Conservation (phyloP, 2,113 vertebrate species). For the Microcebus griseorufus region DNA sequence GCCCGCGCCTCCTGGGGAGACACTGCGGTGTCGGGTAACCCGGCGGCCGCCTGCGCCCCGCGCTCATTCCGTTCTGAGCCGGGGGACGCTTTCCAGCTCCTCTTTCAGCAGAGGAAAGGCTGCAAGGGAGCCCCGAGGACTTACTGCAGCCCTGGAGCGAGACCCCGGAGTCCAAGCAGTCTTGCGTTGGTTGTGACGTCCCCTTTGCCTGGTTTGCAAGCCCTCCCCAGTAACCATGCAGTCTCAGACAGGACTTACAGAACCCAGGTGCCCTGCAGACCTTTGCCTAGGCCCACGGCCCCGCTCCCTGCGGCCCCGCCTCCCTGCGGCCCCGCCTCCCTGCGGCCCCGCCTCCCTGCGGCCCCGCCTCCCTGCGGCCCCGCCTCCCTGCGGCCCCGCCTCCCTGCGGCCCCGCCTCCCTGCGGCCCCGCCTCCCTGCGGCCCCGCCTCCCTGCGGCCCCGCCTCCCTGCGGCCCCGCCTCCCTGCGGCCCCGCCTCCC, state of each 20-base stretch:
- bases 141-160: background rate
- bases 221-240: background rate
- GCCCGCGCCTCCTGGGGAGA: slow-evolving; percentile 88
- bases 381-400: too few species aligned
- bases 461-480: too few species aligned
- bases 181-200: background rate
- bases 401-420: too few species aligned
- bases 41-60: rapidly evolving
- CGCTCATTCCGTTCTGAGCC: rapidly evolving
- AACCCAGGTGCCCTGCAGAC: background rate
- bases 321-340: too few species aligned
- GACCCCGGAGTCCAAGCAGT: background rate
- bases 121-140: background rate
- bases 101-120: background rate
- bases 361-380: too few species aligned
- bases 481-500: too few species aligned
- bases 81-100: too few species aligned
- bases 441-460: too few species aligned
- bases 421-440: too few species aligned
- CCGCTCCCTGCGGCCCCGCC: too few species aligned
- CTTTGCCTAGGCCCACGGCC: background rate
- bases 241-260: background rate
- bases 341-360: too few species aligned
- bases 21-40: slow-evolving; percentile 86
- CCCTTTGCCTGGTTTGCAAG: background rate